These are phyloP conservation scores for Temnothorax ravouxi DNA, from an alignment of 2,888 invertebrate genomes.

Conservation along the genomic window DNA sequence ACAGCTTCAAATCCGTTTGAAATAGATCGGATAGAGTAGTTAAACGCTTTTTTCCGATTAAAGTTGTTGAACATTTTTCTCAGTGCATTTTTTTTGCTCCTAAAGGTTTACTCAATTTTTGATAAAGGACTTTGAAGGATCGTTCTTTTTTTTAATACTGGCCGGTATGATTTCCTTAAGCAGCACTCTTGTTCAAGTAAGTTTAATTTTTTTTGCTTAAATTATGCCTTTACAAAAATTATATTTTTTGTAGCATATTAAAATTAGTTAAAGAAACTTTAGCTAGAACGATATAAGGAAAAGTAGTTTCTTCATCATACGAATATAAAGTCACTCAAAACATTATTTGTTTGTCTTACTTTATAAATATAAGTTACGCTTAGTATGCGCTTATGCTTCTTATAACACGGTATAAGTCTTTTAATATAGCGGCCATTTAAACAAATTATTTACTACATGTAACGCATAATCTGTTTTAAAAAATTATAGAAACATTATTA, in stretches of 20 bases:
- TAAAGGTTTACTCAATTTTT: background rate
- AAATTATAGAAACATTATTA: background rate
- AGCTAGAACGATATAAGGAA: too few species aligned
- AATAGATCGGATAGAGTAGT: too few species aligned
- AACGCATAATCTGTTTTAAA: background rate
- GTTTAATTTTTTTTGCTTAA: background rate
- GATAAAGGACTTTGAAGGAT: slow-evolving; percentile 1
- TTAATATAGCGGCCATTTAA: background rate
- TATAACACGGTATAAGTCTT: background rate
- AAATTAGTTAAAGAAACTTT: too few species aligned
- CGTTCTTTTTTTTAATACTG: background rate
- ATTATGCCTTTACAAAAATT: too few species aligned
- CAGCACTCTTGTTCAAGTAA: slow-evolving; percentile 10
- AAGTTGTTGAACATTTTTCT: too few species aligned
- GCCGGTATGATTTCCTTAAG: background rate
- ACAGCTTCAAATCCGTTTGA: too few species aligned
- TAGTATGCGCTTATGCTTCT: background rate
- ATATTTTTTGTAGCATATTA: too few species aligned
- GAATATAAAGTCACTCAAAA: too few species aligned
- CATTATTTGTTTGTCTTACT: too few species aligned
- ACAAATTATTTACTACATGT: background rate
- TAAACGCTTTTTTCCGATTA: too few species aligned
- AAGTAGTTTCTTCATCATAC: too few species aligned
- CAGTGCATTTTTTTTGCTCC: background rate
- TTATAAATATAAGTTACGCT: background rate